A percentile compares a stretch with the other conserved stretches of the same genome.
These are phyloP conservation scores for Phortica okadai DNA, from an alignment of 2,888 invertebrate species.

Conservation along the genomic window DNA sequence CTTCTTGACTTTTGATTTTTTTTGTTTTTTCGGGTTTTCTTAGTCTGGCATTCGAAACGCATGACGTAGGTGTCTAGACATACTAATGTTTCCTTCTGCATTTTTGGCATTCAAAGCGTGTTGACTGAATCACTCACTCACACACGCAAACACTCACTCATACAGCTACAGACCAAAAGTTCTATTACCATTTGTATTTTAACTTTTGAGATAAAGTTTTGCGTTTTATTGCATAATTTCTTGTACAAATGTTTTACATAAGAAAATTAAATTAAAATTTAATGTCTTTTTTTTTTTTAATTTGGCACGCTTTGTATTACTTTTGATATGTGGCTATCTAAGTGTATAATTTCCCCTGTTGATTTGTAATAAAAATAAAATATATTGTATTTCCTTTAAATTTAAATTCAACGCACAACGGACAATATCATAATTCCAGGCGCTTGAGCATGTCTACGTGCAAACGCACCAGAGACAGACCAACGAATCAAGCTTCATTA, in stretches of 20 bases:
- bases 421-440: neutral
- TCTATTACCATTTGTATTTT: conserved; percentile 10
- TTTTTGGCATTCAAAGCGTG: conserved; percentile 38
- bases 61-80: conserved; percentile 74
- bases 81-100: conserved; percentile 70
- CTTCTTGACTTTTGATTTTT: conserved; percentile 1
- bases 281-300: neutral
- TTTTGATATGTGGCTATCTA: neutral
- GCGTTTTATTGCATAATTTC: conserved; percentile 34
- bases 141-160: conserved; percentile 34
- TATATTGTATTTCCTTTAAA: neutral
- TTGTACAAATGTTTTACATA: too few relatives aligned
- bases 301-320: neutral
- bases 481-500: conserved; percentile 5
- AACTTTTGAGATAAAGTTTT: conserved; percentile 43
- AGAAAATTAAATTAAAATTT: conserved; percentile 46
- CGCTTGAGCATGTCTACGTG: neutral
- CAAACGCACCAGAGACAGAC: neutral
- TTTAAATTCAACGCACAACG: neutral
- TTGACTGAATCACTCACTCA: conserved; percentile 21
- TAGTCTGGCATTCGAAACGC: conserved; percentile 56
- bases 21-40: neutral
- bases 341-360: conserved; percentile 24
- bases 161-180: conserved; percentile 1
- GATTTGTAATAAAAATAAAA: neutral